Base-by-base conservation (phyloP, 2,888 invertebrate species). In the Dioctria linearis region DNA sequence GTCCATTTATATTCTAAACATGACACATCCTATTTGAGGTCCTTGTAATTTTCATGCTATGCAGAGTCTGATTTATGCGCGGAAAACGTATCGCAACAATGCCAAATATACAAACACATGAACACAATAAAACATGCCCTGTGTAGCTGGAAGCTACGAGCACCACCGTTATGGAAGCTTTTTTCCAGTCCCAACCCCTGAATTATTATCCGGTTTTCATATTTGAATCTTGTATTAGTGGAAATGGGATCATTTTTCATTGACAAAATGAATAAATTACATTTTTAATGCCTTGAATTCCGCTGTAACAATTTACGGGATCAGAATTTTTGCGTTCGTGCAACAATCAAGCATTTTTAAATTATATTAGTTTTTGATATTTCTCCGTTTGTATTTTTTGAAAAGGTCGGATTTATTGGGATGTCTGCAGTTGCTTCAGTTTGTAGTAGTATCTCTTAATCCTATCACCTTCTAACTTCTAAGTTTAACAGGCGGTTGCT, bases 41-140 rank as follows among this genome's bases (percentile, higher is more conserved):
- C 54, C 71, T 71, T 71, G 71, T 71, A 71, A 71, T 71, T 71
- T 71, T 71, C 71, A 71, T 71, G 54, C 71, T 71, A 71, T 71
- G 54, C 71, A 71, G 71, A 71, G 71, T 40, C 71, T 71, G 71
- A 71, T 71, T 71, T 71, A 71, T 71, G 71, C 71, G 8, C 71
- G 71, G 51, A 51, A 71, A 51, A 71, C 54, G 71, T 71, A 71
- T 71, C 51, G 51, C 51, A 54, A 11, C 71, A 71, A 51, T 71
- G 71, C 71, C 54, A 71, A 49, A 54, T 71, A 71, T 71, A 51
- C 51, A 71, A 5, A 6, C n/a, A 57, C 54, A 71, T 71, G 51
- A 54, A 46, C 54, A 54, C 11, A 67, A 13, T 37, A 51, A 8
- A 71, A 71, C 71, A 54, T 51, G 51, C 39, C 51, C 71, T 25